These are phyloP conservation scores for Lamproptera curius DNA, from an alignment of 2,888 invertebrate genomes.

Conservation along the genomic window DNA sequence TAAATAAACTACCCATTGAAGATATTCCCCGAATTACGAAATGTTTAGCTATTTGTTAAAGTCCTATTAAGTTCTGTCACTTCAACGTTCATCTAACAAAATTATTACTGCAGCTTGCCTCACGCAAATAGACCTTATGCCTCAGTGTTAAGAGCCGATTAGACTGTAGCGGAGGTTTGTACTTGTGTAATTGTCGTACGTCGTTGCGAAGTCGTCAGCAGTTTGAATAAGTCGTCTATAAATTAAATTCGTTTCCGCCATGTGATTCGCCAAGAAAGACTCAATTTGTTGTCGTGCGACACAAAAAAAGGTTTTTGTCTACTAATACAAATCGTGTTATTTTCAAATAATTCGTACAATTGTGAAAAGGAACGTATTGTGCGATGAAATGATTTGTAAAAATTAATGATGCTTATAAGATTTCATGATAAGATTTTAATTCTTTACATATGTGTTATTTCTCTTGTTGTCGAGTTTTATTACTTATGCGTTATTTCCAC, in stretches of 20 bases:
- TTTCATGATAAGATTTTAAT: too few species aligned
- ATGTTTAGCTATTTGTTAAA: slow-evolving; percentile 77
- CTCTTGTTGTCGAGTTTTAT: too few species aligned
- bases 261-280: slow-evolving; percentile 66
- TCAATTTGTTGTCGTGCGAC: slow-evolving; percentile 67
- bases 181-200: slow-evolving; percentile 61
- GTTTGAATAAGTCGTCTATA: slow-evolving; percentile 71
- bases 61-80: slow-evolving; percentile 73
- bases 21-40: slow-evolving; percentile 73
- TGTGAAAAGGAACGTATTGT: slow-evolving; percentile 8
- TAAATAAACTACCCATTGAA: slow-evolving; percentile 67
- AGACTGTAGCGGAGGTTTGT: slow-evolving; percentile 31
- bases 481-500: too few species aligned
- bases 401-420: slow-evolving; percentile 2
- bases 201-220: slow-evolving; percentile 58
- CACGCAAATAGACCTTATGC: slow-evolving; percentile 32
- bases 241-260: slow-evolving; percentile 76
- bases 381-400: background rate
- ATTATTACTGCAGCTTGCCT: too few species aligned
- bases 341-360: slow-evolving; percentile 48
- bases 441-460: too few species aligned
- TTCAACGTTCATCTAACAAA: slow-evolving; percentile 50
- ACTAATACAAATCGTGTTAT: slow-evolving; percentile 43
- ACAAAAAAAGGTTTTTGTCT: slow-evolving; percentile 40
- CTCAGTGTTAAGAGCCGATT: slow-evolving; percentile 25